Evolutionary conservation across 1,140 invertebrate genomes (phyloP).

Genomic region (Drosophila paulistorum): DNA sequence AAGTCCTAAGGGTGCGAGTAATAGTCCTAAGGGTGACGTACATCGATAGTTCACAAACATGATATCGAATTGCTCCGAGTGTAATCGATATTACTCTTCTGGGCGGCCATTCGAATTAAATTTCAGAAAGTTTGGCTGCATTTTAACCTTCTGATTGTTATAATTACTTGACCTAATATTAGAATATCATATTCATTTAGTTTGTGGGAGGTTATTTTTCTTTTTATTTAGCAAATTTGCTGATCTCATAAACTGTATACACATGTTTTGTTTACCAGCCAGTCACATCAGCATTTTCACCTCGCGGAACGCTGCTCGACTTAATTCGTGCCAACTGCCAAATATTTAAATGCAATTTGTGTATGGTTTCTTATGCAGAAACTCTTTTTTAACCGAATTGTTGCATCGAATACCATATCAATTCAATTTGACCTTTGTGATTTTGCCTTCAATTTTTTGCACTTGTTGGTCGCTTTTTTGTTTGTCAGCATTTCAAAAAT

Average conservation of each 20-base stretch:
- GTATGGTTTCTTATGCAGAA: not conserved
- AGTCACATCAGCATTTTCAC: not conserved
- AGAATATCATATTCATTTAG: slow-evolving; percentile 1
- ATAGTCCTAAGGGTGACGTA: too few species aligned
- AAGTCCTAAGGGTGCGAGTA: too few species aligned
- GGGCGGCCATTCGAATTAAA: too few species aligned
- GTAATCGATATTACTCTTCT: too few species aligned
- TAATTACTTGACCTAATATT: slow-evolving; percentile 5
- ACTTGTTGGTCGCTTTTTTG: not conserved
- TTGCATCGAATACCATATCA: not conserved
- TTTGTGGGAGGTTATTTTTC: not conserved
- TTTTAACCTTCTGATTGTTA: not conserved
- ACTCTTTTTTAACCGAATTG: not conserved
- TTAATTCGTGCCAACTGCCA: not conserved
- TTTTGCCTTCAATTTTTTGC: not conserved
- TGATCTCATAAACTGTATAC: not conserved
- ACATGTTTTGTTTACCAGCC: not conserved
- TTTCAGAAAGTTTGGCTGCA: too few species aligned
- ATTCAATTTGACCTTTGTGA: not conserved
- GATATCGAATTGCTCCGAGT: too few species aligned
- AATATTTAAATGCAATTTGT: not conserved
- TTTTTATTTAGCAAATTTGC: not conserved
- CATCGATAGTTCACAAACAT: too few species aligned
- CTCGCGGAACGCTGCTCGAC: not conserved
- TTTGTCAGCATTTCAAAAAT: not conserved